phyloP scores from a whole-genome alignment of 37 sponge, comb jelly and placozoan genomes.

The Cliona cf. orientalis region DNA sequence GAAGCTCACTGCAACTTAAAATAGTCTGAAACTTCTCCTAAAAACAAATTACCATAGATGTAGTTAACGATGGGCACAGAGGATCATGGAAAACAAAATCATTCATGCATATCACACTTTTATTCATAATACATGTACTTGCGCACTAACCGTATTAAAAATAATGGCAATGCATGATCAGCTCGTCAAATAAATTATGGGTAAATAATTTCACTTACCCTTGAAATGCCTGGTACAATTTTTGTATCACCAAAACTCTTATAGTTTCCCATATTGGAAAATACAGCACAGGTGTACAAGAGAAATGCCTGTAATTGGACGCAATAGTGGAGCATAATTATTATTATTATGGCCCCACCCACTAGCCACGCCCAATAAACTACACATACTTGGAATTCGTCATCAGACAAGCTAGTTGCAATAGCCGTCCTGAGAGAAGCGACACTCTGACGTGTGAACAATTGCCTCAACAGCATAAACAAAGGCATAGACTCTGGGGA shows the following conservation, averaged over 20 bases:
- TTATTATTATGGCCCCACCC: background rate
- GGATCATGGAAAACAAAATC: background rate
- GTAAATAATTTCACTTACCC: conserved; percentile 40
- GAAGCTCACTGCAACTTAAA: conserved; percentile 43
- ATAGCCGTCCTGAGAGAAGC: conserved; percentile 41
- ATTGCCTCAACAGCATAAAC: conserved; percentile 73
- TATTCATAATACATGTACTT: background rate
- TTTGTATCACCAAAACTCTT: conserved; percentile 93
- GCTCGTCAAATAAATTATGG: background rate
- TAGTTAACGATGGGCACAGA: background rate
- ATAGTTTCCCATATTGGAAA: conserved; percentile 90
- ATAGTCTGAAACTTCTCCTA: conserved; percentile 69
- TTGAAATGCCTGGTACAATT: conserved; percentile 72
- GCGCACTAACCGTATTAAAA: background rate
- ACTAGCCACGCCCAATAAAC: background rate
- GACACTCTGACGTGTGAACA: conserved; percentile 65
- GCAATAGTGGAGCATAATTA: background rate
- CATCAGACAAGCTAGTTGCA: conserved; percentile 23
- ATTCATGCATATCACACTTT: too few species aligned
- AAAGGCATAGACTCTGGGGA: conserved; percentile 85
- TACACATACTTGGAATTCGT: conserved; percentile 63
- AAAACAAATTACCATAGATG: background rate
- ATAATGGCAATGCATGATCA: background rate
- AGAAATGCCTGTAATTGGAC: conserved; percentile 64
- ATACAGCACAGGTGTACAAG: conserved; percentile 79